Conservation (phyloP, 2,888 invertebrate species). For the Eudemis profundana region DNA sequence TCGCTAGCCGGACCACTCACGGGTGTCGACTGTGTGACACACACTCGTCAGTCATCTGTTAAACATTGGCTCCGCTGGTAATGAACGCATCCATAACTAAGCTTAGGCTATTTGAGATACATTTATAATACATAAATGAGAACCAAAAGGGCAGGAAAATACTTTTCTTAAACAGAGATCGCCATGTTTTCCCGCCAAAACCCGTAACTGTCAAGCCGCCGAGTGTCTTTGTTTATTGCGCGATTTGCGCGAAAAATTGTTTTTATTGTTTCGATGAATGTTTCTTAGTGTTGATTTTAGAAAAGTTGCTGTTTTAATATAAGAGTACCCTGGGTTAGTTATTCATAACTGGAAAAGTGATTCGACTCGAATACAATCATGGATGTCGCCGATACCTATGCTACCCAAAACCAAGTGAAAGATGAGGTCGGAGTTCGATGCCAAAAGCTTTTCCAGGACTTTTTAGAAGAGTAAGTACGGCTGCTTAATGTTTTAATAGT, state of each 20-base stretch:
- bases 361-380: constrained; percentile 69
- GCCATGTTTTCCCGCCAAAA: constrained; percentile 39
- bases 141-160: not conserved
- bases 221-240: constrained; percentile 33
- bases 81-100: constrained; percentile 10
- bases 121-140: not conserved
- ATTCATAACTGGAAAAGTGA: not conserved
- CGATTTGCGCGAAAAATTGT: constrained; percentile 39
- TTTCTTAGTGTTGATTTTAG: not conserved
- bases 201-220: constrained; percentile 33
- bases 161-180: not conserved
- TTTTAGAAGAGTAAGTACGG: constrained; percentile 96
- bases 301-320: constrained; percentile 3
- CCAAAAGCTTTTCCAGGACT: constrained; percentile 98
- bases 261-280: constrained; percentile 24
- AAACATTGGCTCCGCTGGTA: not conserved
- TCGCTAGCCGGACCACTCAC: too few relatives aligned
- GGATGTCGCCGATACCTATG: constrained; percentile 93
- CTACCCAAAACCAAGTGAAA: constrained; percentile 90
- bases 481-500: too few relatives aligned
- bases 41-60: too few relatives aligned
- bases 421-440: constrained; percentile 97
- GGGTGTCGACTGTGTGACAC: too few relatives aligned
- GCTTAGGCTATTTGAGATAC: not conserved
- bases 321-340: not conserved